A percentile compares a stretch with the other conserved stretches of the same genome.
These are phyloP conservation scores for Melanotaenia duboulayi DNA, from an alignment of 2,113 vertebrate genomes.

Conservation along the genomic window DNA sequence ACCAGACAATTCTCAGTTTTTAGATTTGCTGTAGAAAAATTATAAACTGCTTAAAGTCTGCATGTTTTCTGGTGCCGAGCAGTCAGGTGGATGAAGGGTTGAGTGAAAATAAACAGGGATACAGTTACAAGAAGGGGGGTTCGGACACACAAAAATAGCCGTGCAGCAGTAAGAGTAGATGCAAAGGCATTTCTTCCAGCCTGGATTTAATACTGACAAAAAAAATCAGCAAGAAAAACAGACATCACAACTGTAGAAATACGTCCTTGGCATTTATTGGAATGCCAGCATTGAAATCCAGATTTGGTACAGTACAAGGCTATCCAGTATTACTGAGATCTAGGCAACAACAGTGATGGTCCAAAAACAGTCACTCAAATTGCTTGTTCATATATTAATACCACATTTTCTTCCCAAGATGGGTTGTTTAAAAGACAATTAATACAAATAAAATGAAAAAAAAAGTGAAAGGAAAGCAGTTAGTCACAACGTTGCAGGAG, in stretches of 20 bases:
- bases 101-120: constrained; percentile 50
- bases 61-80: neutral
- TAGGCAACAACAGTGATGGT: constrained; percentile 72
- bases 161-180: constrained; percentile 4
- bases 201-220: neutral
- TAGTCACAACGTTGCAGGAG: neutral
- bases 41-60: neutral
- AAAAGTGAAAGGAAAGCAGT: constrained; percentile 10
- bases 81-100: neutral
- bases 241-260: constrained; percentile 85
- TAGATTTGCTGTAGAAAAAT: neutral
- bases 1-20: neutral
- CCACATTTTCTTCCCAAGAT: constrained; percentile 9
- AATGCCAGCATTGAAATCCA: constrained; percentile 89
- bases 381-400: constrained; percentile 61
- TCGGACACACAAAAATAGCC: constrained; percentile 14
- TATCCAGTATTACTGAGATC: constrained; percentile 85
- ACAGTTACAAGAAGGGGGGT: constrained; percentile 35
- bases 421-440: constrained; percentile 30
- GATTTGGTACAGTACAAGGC: constrained; percentile 83
- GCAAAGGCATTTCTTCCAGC: neutral
- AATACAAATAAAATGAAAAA: constrained; percentile 19
- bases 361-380: constrained; percentile 69
- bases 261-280: constrained; percentile 92
- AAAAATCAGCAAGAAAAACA: neutral